Base-by-base conservation (phyloP, 2,113 vertebrate species). In the Athene noctua region DNA sequence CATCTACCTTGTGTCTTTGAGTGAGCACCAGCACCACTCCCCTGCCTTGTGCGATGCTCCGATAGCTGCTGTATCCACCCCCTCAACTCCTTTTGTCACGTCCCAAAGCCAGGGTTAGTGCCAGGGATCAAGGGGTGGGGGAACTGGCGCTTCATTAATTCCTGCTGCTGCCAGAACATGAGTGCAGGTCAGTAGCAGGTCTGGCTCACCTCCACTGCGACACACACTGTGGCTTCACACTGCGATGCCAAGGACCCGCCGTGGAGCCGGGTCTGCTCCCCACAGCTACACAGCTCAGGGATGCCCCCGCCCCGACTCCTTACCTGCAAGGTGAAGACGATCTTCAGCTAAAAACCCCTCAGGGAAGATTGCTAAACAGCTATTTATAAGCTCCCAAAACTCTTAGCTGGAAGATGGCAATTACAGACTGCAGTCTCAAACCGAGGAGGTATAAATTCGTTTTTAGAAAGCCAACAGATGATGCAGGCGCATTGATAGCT, bases 291-390 rank as follows among this genome's bases (percentile, higher is more conserved):
- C 11, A 52, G 25, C 27, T 58, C 4, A 2, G 16, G 1, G 0
- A 6, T 1, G 2, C 38, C 5, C 1, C 14, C 42, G 17, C 23
- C 63, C 42, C 12, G 3, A 1, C 38, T 83, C 42, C 25, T 32
- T 29, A 16, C 34, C 46, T 17, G 61, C 49, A 11, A 34, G 1
- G 0, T 2, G 0, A 38, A 40, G 67, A 52, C 0, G 6, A 47
- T 27, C 46, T 47, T 47, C 67, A 32, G 5, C n/a, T 55, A n/a
- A 44, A 61, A 26, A 52, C 2, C 17, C 22, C 0, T 0, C 0
- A 0, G 29, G 51, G 27, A 51, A 38, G 5, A 23, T 23, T 11
- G 2, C 11, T 82, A 32, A 54, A 46, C 63, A 44, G 5, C 36
- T 12, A 15, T 11, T 65, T 30, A 40, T 0, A 65, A 88, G 40